Evolutionary conservation across 30 jellyfish, hydroid and myxozoan genomes (phyloP).

Genomic region (Hydractinia symbiolongicarpus): DNA sequence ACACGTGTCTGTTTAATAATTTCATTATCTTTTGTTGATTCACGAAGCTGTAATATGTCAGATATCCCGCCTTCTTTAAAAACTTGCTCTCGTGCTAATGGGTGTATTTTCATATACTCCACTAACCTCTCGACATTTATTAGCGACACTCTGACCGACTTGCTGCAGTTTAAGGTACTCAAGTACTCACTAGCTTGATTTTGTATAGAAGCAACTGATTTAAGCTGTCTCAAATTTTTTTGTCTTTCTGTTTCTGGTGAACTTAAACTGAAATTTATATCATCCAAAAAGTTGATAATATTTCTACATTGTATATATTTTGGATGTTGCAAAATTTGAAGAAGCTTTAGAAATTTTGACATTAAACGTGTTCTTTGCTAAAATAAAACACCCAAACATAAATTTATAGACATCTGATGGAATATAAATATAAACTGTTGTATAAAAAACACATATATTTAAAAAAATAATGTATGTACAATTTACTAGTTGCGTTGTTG

Average conservation of each 20-base stretch:
- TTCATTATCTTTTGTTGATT: slow-evolving; percentile 28
- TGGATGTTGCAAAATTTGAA: too few relatives aligned
- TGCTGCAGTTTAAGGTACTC: slow-evolving; percentile 19
- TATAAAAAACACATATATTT: too few relatives aligned
- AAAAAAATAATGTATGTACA: too few relatives aligned
- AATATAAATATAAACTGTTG: too few relatives aligned
- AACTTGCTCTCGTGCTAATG: slow-evolving; percentile 45
- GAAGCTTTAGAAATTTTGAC: too few relatives aligned
- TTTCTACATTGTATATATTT: too few relatives aligned
- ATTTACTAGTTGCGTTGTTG: too few relatives aligned
- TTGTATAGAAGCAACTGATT: slow-evolving; percentile 65
- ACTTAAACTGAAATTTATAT: neutral
- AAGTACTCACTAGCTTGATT: slow-evolving; percentile 40
- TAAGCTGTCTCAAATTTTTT: slow-evolving; percentile 23
- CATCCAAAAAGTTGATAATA: too few relatives aligned
- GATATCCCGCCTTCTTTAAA: slow-evolving; percentile 49
- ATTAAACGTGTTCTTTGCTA: too few relatives aligned
- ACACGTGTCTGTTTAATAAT: slow-evolving; percentile 26
- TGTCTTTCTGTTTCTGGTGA: neutral
- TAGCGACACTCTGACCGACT: slow-evolving; percentile 23
- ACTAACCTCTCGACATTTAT: slow-evolving; percentile 28
- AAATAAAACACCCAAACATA: too few relatives aligned
- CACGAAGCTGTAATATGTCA: slow-evolving; percentile 29
- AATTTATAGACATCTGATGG: too few relatives aligned
- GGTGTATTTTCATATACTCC: slow-evolving; percentile 43